These are phyloP conservation scores for Sander lucioperca DNA, from an alignment of 2,113 vertebrate genomes.

Conservation along the genomic window DNA sequence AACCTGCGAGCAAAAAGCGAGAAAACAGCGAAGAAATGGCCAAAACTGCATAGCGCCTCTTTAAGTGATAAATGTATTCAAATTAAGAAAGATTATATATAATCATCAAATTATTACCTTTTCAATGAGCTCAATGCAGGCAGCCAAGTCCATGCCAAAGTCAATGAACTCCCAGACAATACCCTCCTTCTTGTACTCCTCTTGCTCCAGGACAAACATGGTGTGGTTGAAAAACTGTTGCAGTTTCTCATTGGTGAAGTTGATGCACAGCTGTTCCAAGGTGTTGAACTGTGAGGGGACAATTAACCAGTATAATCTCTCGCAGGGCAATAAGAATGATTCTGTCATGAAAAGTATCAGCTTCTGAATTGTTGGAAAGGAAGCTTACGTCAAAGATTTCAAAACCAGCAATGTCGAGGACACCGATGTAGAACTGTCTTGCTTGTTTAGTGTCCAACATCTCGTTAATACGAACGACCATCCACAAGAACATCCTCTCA, in stretches of 20 bases:
- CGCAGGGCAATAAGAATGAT: background rate
- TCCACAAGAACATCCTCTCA: slow-evolving; percentile 85
- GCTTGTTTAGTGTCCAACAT: slow-evolving; percentile 82
- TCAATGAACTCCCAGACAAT: slow-evolving; percentile 93
- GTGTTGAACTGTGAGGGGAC: slow-evolving; percentile 85
- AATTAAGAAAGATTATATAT: too few species aligned
- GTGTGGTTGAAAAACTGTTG: slow-evolving; percentile 92
- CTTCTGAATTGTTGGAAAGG: background rate
- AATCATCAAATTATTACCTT: slow-evolving; percentile 78
- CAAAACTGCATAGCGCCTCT: too few species aligned
- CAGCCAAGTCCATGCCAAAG: slow-evolving; percentile 92
- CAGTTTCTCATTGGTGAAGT: slow-evolving; percentile 93
- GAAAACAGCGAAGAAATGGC: too few species aligned
- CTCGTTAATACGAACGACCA: slow-evolving; percentile 83
- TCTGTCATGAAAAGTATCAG: background rate
- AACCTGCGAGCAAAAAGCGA: too few species aligned
- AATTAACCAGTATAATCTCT: background rate
- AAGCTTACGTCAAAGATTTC: slow-evolving; percentile 87
- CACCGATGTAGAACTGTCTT: slow-evolving; percentile 92
- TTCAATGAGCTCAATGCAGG: slow-evolving; percentile 92
- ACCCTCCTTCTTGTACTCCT: slow-evolving; percentile 91
- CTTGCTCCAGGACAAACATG: slow-evolving; percentile 90
- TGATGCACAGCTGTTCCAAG: slow-evolving; percentile 91
- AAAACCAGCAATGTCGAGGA: slow-evolving; percentile 90
- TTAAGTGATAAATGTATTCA: too few species aligned